Percentiles rank a stretch among this genome's conserved stretches.
Conservation (phyloP, 2,888 invertebrate species). For the Noctua janthe region DNA sequence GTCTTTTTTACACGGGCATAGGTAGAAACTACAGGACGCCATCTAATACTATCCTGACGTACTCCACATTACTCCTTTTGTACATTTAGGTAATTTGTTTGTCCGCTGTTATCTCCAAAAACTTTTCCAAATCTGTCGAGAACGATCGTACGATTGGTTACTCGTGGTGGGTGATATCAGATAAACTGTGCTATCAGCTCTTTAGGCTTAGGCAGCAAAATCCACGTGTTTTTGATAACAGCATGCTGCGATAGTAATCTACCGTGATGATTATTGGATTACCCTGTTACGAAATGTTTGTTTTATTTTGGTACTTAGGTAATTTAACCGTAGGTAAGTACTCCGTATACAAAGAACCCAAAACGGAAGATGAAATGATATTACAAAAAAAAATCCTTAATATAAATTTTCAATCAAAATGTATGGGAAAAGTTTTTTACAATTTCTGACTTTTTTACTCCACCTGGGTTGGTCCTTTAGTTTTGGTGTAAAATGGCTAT, state of each 20-base stretch:
- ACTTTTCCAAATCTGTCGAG: constrained; percentile 25
- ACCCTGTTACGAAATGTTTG: constrained; percentile 4
- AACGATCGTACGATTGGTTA: constrained; percentile 19
- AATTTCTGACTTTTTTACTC: too few species aligned
- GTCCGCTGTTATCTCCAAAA: constrained; percentile 5
- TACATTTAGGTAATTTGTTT: background rate
- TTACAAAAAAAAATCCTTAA: too few species aligned
- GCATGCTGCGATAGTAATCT: constrained; percentile 3
- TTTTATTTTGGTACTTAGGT: background rate
- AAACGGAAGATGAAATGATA: too few species aligned
- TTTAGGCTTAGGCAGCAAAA: constrained; percentile 14
- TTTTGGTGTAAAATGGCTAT: too few species aligned
- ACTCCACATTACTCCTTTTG: background rate
- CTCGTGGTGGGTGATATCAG: constrained; percentile 18
- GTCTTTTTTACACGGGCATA: too few species aligned
- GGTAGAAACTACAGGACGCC: too few species aligned
- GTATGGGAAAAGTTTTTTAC: too few species aligned
- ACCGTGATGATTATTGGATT: constrained; percentile 17
- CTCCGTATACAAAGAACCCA: too few species aligned
- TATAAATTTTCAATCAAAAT: too few species aligned
- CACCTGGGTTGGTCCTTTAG: too few species aligned
- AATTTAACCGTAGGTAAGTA: background rate
- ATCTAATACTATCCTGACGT: too few species aligned
- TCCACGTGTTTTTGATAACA: constrained; percentile 34
- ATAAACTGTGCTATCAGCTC: constrained; percentile 26